Conservation (phyloP, 2,888 invertebrate genomes). For the Caenorhabditis wallacei region DNA sequence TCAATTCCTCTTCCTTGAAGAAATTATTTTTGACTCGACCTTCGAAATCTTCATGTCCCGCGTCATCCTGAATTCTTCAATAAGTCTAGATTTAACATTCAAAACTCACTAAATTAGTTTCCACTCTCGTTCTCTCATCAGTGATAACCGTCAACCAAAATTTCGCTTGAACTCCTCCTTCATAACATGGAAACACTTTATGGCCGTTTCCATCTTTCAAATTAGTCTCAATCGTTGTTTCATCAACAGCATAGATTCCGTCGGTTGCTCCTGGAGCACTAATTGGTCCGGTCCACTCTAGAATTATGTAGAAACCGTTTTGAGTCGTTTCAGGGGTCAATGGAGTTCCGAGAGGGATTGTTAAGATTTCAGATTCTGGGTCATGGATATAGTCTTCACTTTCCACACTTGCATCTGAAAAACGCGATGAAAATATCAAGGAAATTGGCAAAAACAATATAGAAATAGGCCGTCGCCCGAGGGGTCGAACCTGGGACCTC, state of each 20-base stretch:
- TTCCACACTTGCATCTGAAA: constrained; percentile 37
- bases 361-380: constrained; percentile 32
- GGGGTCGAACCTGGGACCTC: too few relatives aligned
- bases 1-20: constrained; percentile 19
- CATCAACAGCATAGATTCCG: constrained; percentile 39
- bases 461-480: too few relatives aligned
- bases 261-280: constrained; percentile 7
- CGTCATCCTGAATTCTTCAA: constrained; percentile 31
- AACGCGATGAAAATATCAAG: too few relatives aligned
- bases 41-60: constrained; percentile 44
- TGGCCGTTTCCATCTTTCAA: constrained; percentile 43
- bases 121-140: constrained; percentile 44
- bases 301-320: constrained; percentile 45
- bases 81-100: background rate
- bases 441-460: too few relatives aligned
- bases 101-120: constrained; percentile 34
- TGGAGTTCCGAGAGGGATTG: constrained; percentile 20
- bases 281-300: constrained; percentile 38
- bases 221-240: constrained; percentile 26
- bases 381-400: constrained; percentile 24
- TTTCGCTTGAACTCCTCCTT: constrained; percentile 40
- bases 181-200: constrained; percentile 41
- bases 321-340: constrained; percentile 37
- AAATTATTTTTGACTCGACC: constrained; percentile 47
- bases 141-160: constrained; percentile 39